phyloP scores from a whole-genome alignment of 2,888 invertebrate genomes.

The Nebria brevicollis region DNA sequence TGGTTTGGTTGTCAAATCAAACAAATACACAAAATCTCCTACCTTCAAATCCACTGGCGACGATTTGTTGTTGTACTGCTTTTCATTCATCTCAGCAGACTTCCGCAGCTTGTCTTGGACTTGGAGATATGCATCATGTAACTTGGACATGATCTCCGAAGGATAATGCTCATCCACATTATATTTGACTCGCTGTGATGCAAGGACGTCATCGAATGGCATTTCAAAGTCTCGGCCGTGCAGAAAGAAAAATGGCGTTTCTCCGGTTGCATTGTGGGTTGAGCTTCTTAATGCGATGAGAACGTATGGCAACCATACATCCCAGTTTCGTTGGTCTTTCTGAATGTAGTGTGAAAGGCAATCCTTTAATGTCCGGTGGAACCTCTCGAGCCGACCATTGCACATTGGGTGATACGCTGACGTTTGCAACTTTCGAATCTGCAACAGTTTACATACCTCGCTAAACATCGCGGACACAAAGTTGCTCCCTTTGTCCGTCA shows the following conservation, averaged over 20 bases:
- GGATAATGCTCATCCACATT: no score
- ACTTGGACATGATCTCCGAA: conserved; percentile 49
- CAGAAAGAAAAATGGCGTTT: no score
- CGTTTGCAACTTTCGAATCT: conserved; percentile 52
- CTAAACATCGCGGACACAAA: conserved; percentile 52
- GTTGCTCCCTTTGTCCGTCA: conserved; percentile 54
- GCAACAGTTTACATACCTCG: conserved; percentile 51
- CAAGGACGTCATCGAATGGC: no score
- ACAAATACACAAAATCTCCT: no score
- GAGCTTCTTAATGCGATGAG: no score
- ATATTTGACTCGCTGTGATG: no score
- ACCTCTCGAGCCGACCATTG: conserved; percentile 55
- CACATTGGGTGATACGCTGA: conserved; percentile 53
- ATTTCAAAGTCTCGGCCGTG: no score
- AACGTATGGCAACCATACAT: no score
- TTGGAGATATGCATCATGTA: neutral
- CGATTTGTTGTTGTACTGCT: conserved; percentile 18
- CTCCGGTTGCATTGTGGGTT: no score
- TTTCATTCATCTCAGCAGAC: neutral
- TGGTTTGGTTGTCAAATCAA: no score
- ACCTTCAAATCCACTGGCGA: neutral
- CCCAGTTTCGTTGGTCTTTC: no score
- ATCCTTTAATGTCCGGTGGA: conserved; percentile 53
- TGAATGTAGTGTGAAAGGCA: no score
- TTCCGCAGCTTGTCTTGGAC: neutral